Conservation (phyloP, 2,113 vertebrate genomes). For the Periophthalmodon schlosseri region DNA sequence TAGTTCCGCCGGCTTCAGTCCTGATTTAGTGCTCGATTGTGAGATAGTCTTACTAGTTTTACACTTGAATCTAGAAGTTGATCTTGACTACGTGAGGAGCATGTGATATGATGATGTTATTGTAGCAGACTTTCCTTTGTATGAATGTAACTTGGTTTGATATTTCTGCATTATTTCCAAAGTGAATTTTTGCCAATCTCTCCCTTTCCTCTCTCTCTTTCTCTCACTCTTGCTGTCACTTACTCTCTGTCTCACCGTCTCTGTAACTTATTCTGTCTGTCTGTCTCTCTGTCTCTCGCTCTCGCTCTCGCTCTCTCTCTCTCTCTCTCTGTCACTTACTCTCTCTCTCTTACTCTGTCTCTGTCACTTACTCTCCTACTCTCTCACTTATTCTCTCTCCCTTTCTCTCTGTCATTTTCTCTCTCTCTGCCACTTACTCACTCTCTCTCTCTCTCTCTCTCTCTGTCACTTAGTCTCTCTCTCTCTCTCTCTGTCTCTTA, state of each 20-base stretch:
- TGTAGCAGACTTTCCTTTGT: too few species aligned
- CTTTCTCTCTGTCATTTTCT: neutral
- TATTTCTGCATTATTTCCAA: constrained; percentile 61
- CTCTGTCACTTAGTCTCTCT: neutral
- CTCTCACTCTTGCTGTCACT: neutral
- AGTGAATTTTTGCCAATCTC: constrained; percentile 65
- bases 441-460: neutral
- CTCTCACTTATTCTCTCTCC: neutral
- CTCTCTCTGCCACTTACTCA: neutral
- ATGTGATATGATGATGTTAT: too few species aligned
- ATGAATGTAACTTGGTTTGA: constrained; percentile 38
- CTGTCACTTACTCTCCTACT: neutral
- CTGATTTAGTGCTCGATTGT: too few species aligned
- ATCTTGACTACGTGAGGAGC: too few species aligned
- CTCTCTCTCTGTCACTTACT: neutral
- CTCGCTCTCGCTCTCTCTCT: constrained; percentile 6
- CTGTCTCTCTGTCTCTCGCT: too few species aligned
- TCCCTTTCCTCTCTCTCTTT: constrained; percentile 2
- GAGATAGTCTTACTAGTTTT: too few species aligned
- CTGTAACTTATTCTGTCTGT: too few species aligned
- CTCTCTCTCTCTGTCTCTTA: neutral
- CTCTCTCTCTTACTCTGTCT: neutral
- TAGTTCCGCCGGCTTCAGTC: too few species aligned
- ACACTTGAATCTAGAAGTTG: too few species aligned
- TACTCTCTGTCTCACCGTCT: too few species aligned